These are phyloP conservation scores for Parnassius mnemosyne DNA, from an alignment of 2,888 invertebrate genomes.

Conservation along the genomic window DNA sequence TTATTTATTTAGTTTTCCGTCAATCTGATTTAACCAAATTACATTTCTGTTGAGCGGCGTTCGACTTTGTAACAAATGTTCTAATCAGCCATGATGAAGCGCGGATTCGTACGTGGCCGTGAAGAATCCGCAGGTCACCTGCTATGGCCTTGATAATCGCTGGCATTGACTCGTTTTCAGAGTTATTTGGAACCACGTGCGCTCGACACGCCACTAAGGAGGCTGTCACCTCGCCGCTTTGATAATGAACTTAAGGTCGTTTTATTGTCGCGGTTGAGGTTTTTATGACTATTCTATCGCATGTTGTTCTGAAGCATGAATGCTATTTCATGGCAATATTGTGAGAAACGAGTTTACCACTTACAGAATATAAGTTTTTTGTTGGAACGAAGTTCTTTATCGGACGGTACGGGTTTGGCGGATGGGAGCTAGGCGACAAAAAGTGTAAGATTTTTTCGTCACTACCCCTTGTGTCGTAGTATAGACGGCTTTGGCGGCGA, in stretches of 20 bases:
- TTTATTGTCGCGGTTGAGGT: not conserved
- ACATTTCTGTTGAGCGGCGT: not conserved
- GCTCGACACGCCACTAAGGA: slow-evolving; percentile 5
- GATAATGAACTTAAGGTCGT: slow-evolving; percentile 1
- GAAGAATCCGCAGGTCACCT: not conserved
- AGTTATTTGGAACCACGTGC: not conserved
- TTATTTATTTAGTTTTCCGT: not conserved
- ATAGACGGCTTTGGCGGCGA: too few species aligned
- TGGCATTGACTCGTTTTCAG: not conserved
- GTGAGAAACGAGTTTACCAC: too few species aligned
- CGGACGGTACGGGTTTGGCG: too few species aligned
- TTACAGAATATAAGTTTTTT: too few species aligned
- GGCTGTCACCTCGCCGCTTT: slow-evolving; percentile 1
- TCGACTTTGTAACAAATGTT: not conserved
- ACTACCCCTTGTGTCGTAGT: too few species aligned
- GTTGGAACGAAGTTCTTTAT: too few species aligned
- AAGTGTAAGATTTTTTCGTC: too few species aligned
- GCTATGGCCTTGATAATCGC: not conserved
- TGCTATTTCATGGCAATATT: too few species aligned
- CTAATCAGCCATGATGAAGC: slow-evolving; percentile 1
- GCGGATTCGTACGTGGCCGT: slow-evolving; percentile 10
- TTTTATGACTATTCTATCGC: too few species aligned
- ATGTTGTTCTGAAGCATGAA: too few species aligned
- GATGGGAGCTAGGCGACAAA: too few species aligned
- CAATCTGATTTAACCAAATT: not conserved